Evolutionary conservation across 1,140 invertebrate genomes (phyloP).

Genomic region (Acromyrmex charruanus): DNA sequence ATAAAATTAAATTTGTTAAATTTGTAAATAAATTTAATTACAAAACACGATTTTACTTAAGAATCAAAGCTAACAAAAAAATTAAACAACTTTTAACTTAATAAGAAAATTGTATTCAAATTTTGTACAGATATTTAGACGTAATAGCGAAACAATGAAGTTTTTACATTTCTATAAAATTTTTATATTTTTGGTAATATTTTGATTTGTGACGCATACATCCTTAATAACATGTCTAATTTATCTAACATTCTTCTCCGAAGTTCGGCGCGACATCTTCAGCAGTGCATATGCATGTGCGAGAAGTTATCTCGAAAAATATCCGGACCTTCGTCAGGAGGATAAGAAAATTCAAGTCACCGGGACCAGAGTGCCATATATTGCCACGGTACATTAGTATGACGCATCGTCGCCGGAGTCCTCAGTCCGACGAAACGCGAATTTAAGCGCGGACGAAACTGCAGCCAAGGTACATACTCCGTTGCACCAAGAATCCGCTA

Average conservation of each 20-base stretch:
- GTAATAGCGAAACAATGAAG: neutral
- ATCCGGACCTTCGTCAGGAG: conserved; percentile 41
- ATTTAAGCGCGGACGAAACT: conserved; percentile 70
- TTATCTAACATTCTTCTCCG: neutral
- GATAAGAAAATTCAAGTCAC: conserved; percentile 70
- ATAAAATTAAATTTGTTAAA: too few relatives aligned
- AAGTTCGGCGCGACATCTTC: neutral
- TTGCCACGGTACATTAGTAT: conserved; percentile 80
- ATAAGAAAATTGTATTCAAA: too few relatives aligned
- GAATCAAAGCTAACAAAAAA: too few relatives aligned
- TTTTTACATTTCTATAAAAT: neutral
- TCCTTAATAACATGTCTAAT: neutral
- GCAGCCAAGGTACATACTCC: conserved; percentile 76
- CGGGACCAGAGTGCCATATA: conserved; percentile 78
- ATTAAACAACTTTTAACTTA: too few relatives aligned
- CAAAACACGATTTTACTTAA: too few relatives aligned
- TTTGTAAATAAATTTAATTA: too few relatives aligned
- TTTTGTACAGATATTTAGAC: too few relatives aligned
- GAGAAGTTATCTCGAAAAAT: conserved; percentile 58
- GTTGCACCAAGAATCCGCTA: conserved; percentile 64
- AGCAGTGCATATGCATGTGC: neutral
- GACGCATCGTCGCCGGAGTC: conserved; percentile 75
- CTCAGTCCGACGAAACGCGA: conserved; percentile 58
- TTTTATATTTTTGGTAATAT: neutral
- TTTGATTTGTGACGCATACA: too few relatives aligned